Evolutionary conservation across 2,113 vertebrate species (phyloP).

Genomic region (Phylloscopus trochilus): DNA sequence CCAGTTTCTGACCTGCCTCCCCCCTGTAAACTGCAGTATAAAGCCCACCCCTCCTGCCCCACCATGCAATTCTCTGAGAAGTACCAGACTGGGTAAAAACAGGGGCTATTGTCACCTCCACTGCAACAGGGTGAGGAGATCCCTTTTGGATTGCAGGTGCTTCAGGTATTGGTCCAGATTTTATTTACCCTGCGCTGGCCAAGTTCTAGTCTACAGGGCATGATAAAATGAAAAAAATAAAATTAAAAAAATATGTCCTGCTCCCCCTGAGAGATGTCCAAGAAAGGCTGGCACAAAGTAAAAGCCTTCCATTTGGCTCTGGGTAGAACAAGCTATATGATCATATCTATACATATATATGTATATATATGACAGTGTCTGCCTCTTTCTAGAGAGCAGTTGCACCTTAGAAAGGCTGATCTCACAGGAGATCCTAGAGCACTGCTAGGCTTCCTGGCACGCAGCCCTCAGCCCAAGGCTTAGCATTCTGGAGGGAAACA

Average conservation of each 20-base stretch:
- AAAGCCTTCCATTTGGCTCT: constrained; percentile 20
- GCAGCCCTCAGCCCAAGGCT: constrained; percentile 12
- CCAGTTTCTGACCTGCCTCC: not conserved
- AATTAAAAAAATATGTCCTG: not conserved
- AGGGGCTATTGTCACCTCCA: not conserved
- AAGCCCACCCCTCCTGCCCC: not conserved
- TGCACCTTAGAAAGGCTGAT: constrained; percentile 36
- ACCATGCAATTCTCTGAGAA: not conserved
- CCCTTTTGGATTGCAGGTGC: constrained; percentile 5
- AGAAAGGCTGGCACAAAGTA: constrained; percentile 29
- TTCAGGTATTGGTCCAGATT: constrained; percentile 29
- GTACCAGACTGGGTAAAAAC: not conserved
- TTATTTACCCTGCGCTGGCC: not conserved
- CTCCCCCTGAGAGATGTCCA: constrained; percentile 45
- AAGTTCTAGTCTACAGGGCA: constrained; percentile 12
- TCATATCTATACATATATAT: not conserved
- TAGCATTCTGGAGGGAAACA: not conserved
- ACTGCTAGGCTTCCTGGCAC: not conserved
- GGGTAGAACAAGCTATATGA: constrained; percentile 30
- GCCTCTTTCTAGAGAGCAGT: constrained; percentile 12
- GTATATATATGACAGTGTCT: not conserved
- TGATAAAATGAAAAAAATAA: not conserved
- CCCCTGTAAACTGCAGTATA: not conserved
- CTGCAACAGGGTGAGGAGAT: not conserved
- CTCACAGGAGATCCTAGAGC: not conserved